Base-by-base conservation (phyloP, 2,888 invertebrate genomes). In the Exephanes ischioxanthus region DNA sequence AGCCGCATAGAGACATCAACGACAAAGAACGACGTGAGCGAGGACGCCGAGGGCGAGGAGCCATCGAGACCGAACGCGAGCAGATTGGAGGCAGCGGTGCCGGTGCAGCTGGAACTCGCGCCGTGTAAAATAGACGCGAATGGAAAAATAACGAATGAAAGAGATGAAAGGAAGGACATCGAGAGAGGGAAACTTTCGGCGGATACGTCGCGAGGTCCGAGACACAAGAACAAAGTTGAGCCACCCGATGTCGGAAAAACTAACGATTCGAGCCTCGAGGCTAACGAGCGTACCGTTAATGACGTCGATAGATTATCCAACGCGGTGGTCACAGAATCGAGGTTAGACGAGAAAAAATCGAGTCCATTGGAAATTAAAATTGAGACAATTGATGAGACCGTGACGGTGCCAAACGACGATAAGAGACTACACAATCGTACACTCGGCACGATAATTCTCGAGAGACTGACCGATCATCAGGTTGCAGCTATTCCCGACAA, bases 401-500 rank as follows among this genome's bases (percentile, higher is more conserved):
- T 1, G 9, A n/a, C 55, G 6, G 37, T 58, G 16, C 72, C 77
- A 19, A 1, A 26, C 41, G 45, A 80, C 26, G 83, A 84, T 33
- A 87, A 87, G 66, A 84, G 68, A 83, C 77, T 77, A 7, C 66
- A 26, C 14, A 80, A 80, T 72, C 87, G 89, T 7, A 88, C 90
- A 0, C 79, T 92, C 1, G 91, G 92, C 0, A 88, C 88, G 26
- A 91, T 92, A 16, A 92, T 92, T 26, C 89, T 92, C 88, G 91
- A 92, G 14, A 87, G 92, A 75, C 78, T 92, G 55, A 89, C 79
- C 71, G 92, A 92, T 14, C 90, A 88, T 45, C 89, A 88, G 19
- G 41, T 77, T 4, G 45, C 45, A 1, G 16, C 58, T 6, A 83
- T 86, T 11, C 2, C 83, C 61, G 26, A 73, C 26, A 16, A 84